Conservation (phyloP, 2,113 vertebrate genomes). For the Cephalopterus ornatus region DNA sequence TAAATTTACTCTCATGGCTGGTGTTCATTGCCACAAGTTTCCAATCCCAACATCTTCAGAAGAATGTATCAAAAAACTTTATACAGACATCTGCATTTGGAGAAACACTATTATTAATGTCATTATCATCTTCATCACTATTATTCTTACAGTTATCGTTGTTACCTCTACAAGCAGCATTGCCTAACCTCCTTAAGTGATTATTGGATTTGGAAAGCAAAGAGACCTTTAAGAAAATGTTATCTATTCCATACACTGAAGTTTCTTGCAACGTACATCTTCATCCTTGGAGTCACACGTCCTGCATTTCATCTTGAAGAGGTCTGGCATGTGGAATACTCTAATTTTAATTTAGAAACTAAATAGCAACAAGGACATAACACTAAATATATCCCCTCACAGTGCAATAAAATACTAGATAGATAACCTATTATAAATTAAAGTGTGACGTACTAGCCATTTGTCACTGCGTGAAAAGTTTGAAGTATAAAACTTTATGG, state of each 20-base stretch:
- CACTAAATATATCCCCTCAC: neutral
- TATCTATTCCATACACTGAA: neutral
- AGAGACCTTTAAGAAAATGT: neutral
- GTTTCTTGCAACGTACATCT: fast-evolving
- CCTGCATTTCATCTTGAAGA: neutral
- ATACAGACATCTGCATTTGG: neutral
- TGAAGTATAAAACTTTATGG: neutral
- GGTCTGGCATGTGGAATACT: neutral
- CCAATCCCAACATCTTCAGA: neutral
- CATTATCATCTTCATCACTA: neutral
- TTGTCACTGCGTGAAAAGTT: neutral
- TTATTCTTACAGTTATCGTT: neutral
- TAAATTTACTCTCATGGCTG: neutral
- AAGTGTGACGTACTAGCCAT: neutral
- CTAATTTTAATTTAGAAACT: neutral
- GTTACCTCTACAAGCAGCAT: fast-evolving
- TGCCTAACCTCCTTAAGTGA: neutral
- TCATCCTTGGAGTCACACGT: neutral
- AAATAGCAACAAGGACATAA: neutral
- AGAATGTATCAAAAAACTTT: neutral
- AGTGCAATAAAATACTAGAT: neutral
- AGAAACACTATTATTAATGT: neutral
- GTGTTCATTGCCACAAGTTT: neutral
- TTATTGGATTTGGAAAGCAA: neutral
- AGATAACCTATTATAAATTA: neutral